Conservation (phyloP, 2,888 invertebrate genomes). For the Diarsia dahlii region DNA sequence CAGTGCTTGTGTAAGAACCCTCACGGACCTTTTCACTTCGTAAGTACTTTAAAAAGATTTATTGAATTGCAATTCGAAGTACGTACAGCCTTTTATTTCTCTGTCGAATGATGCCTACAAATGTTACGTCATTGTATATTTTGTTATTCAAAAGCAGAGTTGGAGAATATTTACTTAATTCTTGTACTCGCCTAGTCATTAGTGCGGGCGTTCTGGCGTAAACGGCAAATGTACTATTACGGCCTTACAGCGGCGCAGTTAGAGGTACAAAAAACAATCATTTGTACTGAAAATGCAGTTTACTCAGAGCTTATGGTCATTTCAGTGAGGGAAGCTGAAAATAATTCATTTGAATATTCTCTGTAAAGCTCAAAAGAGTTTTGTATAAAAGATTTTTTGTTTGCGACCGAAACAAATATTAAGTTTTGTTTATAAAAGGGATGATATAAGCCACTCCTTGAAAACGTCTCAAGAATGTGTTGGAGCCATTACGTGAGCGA, state of each 20-base stretch:
- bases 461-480: constrained; percentile 22
- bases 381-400: constrained; percentile 18
- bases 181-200: constrained; percentile 52
- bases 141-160: constrained; percentile 24
- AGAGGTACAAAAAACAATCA: constrained; percentile 60
- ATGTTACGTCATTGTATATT: constrained; percentile 26
- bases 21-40: constrained; percentile 49
- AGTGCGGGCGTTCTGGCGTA: constrained; percentile 52
- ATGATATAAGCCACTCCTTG: constrained; percentile 13
- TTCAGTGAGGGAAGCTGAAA: constrained; percentile 37
- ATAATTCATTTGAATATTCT: constrained; percentile 20
- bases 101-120: not conserved
- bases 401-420: constrained; percentile 2
- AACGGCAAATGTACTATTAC: constrained; percentile 58
- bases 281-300: constrained; percentile 56
- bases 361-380: constrained; percentile 5
- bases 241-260: constrained; percentile 42
- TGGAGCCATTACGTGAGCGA: constrained; percentile 27
- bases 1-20: constrained; percentile 61
- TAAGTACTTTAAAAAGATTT: constrained; percentile 46
- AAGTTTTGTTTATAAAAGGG: constrained; percentile 12
- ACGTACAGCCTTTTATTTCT: not conserved
- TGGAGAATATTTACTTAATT: constrained; percentile 50
- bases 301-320: constrained; percentile 41
- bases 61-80: constrained; percentile 22